Base-by-base conservation (phyloP, 2,888 invertebrate species). In the Dicroscelio sp. region DNA sequence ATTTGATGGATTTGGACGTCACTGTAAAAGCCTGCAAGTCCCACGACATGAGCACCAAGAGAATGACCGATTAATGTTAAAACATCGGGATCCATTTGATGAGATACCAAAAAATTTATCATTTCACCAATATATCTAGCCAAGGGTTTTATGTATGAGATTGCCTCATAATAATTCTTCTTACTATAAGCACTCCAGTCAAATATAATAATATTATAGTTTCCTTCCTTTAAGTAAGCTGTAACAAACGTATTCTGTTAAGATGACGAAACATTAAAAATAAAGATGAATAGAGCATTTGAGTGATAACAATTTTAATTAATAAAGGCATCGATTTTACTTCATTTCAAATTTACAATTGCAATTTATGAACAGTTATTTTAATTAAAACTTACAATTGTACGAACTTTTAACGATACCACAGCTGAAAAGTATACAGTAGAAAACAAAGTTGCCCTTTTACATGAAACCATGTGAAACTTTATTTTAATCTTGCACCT, bases 41-140 rank as follows among this genome's bases (percentile, higher is more conserved):
- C 96, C 71, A 94, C 92, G 6, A 96, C 89, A 65, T 96, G 96
- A 12, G 95, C 96, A 4, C 96, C 96, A 25, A 96, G 94, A 12
- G 96, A 96, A 73, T 96, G 96, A 4, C 96, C 96, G 14, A 94
- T 92, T 1, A 96, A 76, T 8, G 93, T 94, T 2, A 95, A 90
- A 1, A 88, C 23, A 0, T 94, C 93, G 1, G 93, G n/a, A 78
- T 96, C 89, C 79, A 94, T 73, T n/a, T 94, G 95, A 33, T 94
- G 58, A 0, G 71, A 58, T 20, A 85, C 87, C n/a, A 96, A 91
- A 85, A 95, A 96, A 38, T 95, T 76, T 30, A 96, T 92, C 96
- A 96, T 95, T 5, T 90, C 69, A 1, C 94, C 85, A 10, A 96
- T 93, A 23, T 93, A 93, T n/a, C 90, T 63, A 6, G 93, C 95